phyloP scores from a whole-genome alignment of 1,140 invertebrate genomes.

The Laupala kohalensis region DNA sequence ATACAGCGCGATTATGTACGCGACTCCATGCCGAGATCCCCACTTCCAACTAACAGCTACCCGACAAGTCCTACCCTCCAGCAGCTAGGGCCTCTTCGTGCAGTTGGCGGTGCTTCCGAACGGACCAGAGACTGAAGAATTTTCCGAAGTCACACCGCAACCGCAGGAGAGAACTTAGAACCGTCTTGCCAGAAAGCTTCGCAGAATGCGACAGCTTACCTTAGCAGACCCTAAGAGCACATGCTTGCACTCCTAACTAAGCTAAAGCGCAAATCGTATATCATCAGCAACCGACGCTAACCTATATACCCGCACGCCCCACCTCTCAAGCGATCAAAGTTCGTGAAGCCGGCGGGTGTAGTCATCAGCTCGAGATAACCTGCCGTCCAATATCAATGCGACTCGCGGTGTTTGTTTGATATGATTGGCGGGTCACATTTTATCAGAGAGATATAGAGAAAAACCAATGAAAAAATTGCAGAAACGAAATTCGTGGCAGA shows the following conservation, averaged over 20 bases:
- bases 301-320: not conserved
- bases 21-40: constrained; percentile 44
- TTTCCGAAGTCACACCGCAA: not conserved
- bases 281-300: not conserved
- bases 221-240: not conserved
- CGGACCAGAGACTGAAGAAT: not conserved
- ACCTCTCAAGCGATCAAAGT: not conserved
- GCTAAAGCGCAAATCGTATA: not conserved
- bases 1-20: constrained; percentile 14
- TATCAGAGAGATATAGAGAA: not conserved
- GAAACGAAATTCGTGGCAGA: not conserved
- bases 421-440: not conserved
- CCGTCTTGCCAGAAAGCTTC: not conserved
- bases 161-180: too few relatives aligned
- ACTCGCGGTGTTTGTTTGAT: not conserved
- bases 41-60: constrained; percentile 49
- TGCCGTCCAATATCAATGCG: not conserved
- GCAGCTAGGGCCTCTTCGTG: not conserved
- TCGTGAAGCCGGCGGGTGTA: not conserved
- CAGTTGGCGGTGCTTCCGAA: not conserved
- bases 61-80: constrained; percentile 9
- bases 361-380: not conserved
- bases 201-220: not conserved
- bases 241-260: not conserved
- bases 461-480: not conserved